Evolutionary conservation across 1,140 invertebrate species (phyloP).

Genomic region (Prorops nasuta): DNA sequence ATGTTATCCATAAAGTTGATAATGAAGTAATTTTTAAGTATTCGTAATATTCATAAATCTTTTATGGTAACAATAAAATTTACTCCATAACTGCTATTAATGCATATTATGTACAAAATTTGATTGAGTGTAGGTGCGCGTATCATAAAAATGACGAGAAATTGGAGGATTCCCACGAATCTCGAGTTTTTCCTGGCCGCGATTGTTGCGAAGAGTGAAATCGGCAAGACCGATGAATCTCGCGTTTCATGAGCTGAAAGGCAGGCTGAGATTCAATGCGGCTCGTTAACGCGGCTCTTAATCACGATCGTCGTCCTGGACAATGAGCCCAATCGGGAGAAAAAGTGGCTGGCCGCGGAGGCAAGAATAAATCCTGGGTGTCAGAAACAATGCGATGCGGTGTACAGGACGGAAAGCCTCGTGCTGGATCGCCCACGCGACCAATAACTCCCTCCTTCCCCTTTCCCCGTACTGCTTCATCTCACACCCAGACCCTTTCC

Average conservation of each 20-base stretch:
- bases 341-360: slow-evolving; percentile 37
- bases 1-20: too few species aligned
- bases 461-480: not conserved
- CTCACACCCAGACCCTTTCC: not conserved
- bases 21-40: too few species aligned
- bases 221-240: slow-evolving; percentile 27
- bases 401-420: slow-evolving; percentile 28
- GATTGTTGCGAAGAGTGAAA: too few species aligned
- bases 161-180: too few species aligned
- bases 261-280: slow-evolving; percentile 35
- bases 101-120: too few species aligned
- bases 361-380: slow-evolving; percentile 43
- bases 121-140: too few species aligned
- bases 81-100: too few species aligned
- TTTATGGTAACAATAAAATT: too few species aligned
- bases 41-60: too few species aligned
- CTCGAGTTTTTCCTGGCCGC: too few species aligned
- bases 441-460: not conserved
- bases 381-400: slow-evolving; percentile 44
- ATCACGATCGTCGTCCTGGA: slow-evolving; percentile 42
- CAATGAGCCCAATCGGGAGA: slow-evolving; percentile 40
- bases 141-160: too few species aligned
- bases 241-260: slow-evolving; percentile 23
- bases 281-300: slow-evolving; percentile 46
- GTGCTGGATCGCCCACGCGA: slow-evolving; percentile 38